Evolutionary conservation across 64 coral and sea anemone species (phyloP).

Genomic region (Montipora foliosa): DNA sequence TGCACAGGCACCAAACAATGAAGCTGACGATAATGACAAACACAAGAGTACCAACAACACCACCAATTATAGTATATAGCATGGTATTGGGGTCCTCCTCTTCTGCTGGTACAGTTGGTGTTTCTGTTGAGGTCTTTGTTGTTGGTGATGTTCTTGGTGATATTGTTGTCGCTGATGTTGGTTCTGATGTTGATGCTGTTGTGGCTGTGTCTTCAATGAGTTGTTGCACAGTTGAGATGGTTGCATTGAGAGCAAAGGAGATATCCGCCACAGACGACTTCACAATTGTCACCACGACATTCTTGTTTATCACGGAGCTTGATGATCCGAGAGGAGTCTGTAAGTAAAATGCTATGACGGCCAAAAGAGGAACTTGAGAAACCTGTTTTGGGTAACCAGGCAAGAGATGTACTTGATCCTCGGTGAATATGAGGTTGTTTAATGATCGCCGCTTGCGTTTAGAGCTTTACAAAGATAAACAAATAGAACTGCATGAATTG

Average conservation of each 20-base stretch:
- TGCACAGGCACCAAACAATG: not conserved
- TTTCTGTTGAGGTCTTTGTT: too few relatives aligned
- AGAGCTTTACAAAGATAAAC: not conserved
- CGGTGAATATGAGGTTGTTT: not conserved
- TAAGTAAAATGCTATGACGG: slow-evolving; percentile 18
- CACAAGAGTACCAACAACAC: not conserved
- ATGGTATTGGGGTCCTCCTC: not conserved
- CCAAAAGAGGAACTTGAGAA: slow-evolving; percentile 10
- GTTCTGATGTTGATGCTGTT: not conserved
- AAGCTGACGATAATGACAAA: not conserved
- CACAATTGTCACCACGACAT: not conserved
- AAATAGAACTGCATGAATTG: too few relatives aligned
- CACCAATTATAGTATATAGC: not conserved
- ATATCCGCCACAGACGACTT: not conserved
- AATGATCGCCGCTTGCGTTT: not conserved
- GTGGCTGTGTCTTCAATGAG: slow-evolving; percentile 14
- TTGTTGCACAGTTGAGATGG: not conserved
- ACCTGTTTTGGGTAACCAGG: slow-evolving; percentile 44
- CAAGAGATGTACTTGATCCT: slow-evolving; percentile 20
- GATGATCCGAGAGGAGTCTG: slow-evolving; percentile 16
- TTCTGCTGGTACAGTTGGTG: too few relatives aligned
- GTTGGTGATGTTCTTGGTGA: not conserved
- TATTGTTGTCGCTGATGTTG: too few relatives aligned
- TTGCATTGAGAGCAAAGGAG: not conserved
- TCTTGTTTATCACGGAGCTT: not conserved